Base-by-base conservation (phyloP, 1,140 invertebrate species). In the Drosophila seguyi region DNA sequence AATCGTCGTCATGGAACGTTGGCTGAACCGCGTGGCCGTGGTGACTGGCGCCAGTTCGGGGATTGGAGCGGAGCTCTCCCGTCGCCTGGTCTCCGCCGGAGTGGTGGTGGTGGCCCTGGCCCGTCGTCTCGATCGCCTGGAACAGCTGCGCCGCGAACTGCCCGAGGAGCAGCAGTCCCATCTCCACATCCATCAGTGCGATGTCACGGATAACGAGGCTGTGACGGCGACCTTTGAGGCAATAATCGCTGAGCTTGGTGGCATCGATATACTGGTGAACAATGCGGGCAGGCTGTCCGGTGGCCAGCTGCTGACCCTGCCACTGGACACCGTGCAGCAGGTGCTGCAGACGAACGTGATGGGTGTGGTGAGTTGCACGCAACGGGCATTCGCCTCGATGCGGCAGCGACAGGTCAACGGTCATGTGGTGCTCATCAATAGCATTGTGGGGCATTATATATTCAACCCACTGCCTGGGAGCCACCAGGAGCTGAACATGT, bases 401-500 rank as follows among this genome's bases (percentile, higher is more conserved):
- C 93, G 91, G 47, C 94, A 94, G 71, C 93, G 94, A 3, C 92
- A 93, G 0, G 93, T 95, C 6, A 80, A 94, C 52, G 96, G 96
- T 0, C 95, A 97, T 63, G 95, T 97, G 55, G 94, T 97, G 53
- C 94, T 96, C 60, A 94, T 97, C n/a, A 96, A 95, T 88, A 96
- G 94, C 74, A 75, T 95, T 50, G 93, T 93, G 3, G 94, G 94
- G 0, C 94, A 95, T 66, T 93, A 93, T 67, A 67, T 94, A 1
- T 93, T 94, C 5, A 81, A 91, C 53, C 67, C 80, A 10, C 56
- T 65, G 38, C 77, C 79, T 0, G 90, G 86, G 4, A 53, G 71
- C 25, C 50, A 79, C 8, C 80, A 90, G 52, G 76, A 87, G 36
- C 62, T 92, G 8, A 93, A 88, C 75, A 84, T 95, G 25, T 97